Evolutionary conservation across 2,888 invertebrate genomes (phyloP), one percentile per base, ranked within the genome.

Genomic region (Pegoplata infirma): DNA sequence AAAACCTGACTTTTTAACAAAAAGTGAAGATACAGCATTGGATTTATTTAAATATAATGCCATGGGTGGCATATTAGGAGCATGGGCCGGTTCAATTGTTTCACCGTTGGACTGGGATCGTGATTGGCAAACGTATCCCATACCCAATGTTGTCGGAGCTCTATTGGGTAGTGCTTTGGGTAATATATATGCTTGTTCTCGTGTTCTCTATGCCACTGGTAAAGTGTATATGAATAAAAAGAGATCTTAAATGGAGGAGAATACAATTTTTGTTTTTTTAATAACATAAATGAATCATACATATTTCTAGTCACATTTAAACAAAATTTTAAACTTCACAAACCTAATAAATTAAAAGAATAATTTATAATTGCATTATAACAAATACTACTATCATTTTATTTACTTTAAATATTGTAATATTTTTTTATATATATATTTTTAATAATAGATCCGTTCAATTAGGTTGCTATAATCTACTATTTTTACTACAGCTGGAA

Each of bases 81-180:
- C 95, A 10, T 96, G 96, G 96, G 89, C 89, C 10, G 95, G 96
- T 8, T 94, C 95, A 7, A 91, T 94, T 80, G 93, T 94, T 3
- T 94, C 96, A 72, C 96, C 97, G 1, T 89, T 97, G 40, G 97
- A 97, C 86, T 97, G 97, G 97, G 94, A 96, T 85, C 91, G 93
- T 77, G 94, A 94, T 10, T 97, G 96, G 95, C 96, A 96, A 91
- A 75, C 84, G 0, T 94, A 94, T 92, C 94, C 94, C 0, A 92
- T 93, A 84, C 92, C 94, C 3, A 93, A 93, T 84, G 90, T 92
- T 21, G 88, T 92, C 36, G 94, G 94, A 5, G 92, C 93, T 0
- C 84, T 94, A 3, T 78, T 91, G 53, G 93, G 93, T 10, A 92
- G 90, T 83, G 90, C 90, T 32, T 66, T 90, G 28, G 91, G 91